Conservation (phyloP, 2,888 invertebrate genomes). For the Rotaria magnacalcarata region DNA sequence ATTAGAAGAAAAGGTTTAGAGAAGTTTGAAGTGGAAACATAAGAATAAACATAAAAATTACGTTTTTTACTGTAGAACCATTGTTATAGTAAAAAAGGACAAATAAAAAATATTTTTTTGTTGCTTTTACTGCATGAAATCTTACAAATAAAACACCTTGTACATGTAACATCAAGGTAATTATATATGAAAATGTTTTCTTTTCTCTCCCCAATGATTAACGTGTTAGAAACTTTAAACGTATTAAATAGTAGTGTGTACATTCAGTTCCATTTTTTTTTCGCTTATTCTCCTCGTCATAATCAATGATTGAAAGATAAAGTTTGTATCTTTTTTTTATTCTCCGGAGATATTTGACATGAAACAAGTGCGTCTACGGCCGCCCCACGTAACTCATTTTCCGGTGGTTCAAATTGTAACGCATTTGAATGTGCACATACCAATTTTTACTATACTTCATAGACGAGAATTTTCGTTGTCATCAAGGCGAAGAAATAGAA, state of each 20-base stretch:
- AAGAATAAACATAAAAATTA: background rate
- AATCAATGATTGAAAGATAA: background rate
- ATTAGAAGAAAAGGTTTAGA: background rate
- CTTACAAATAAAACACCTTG: background rate
- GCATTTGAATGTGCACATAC: background rate
- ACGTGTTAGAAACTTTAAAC: background rate
- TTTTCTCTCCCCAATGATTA: background rate
- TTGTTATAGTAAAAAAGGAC: background rate
- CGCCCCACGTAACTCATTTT: background rate
- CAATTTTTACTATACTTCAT: background rate
- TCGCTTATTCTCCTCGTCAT: background rate
- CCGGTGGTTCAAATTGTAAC: background rate
- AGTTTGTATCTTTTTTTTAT: background rate
- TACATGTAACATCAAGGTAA: background rate
- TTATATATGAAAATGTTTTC: background rate
- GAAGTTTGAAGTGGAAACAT: background rate
- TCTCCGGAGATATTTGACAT: background rate
- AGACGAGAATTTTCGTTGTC: background rate
- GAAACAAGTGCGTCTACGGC: background rate
- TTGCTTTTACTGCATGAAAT: background rate
- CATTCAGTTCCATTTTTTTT: background rate
- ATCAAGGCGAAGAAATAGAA: background rate
- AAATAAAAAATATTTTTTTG: background rate
- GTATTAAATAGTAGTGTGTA: background rate
- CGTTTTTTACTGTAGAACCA: background rate